phyloP scores from a whole-genome alignment of 2,797 vertebrate genomes.

The Diglossa cyanea region DNA sequence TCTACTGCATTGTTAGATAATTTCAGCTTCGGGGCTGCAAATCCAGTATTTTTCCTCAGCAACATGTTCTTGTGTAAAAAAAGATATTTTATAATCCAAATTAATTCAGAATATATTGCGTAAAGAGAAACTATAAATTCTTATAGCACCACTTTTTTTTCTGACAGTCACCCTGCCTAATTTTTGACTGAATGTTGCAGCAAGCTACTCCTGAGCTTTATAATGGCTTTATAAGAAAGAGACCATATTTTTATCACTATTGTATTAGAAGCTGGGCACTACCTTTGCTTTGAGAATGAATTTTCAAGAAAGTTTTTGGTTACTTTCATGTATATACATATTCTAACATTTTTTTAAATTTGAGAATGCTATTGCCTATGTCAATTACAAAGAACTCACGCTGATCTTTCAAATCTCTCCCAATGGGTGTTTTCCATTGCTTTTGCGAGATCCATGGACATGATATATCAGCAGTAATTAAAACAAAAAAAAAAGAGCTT shows the following conservation, averaged over 20 bases:
- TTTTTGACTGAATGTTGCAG: neutral
- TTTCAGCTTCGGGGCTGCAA: neutral
- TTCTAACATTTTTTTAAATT: neutral
- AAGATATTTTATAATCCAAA: neutral
- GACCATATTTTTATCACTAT: neutral
- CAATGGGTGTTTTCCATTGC: neutral
- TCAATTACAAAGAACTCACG: neutral
- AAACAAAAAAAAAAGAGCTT: neutral
- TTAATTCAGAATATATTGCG: constrained; percentile 27
- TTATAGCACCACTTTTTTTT: neutral
- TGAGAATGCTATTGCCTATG: neutral
- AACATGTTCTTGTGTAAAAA: neutral
- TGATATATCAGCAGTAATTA: neutral
- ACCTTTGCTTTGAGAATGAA: neutral
- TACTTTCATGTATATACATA: neutral
- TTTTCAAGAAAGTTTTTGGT: neutral
- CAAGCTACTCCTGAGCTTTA: neutral
- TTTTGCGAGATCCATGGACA: neutral
- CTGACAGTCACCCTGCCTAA: neutral
- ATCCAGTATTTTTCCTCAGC: neutral
- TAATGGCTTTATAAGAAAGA: neutral
- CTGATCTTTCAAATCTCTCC: neutral
- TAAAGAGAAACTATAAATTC: neutral
- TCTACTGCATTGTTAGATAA: constrained; percentile 44
- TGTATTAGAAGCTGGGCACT: neutral